Evolutionary conservation across 1,140 invertebrate species (phyloP), one percentile per base, ranked within the genome.

Genomic region (Pachypeltis micranthus): DNA sequence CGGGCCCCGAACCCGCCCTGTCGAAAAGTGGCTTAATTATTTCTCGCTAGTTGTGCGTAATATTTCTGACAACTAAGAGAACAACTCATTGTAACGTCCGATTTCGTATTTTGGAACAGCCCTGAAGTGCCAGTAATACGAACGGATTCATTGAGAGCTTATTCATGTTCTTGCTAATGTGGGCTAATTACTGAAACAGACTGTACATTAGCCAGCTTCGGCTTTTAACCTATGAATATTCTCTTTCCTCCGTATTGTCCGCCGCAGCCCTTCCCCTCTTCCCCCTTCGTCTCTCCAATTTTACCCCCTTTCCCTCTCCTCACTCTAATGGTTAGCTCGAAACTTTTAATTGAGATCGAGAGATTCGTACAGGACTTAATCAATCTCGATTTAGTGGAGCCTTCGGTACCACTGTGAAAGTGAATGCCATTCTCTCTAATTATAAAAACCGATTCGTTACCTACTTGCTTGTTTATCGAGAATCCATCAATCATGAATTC

Each of bases 141-240:
- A 51, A 51, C 23, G 47, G 12, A 51, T 21, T 51, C 47, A 51
- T 51, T 51, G 47, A 51, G 47, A 51, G 47, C 47, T 51, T 51
- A 51, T 51, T 51, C 47, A 51, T 51, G 47, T 51, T 51, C 47
- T 10, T 21, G 47, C 47, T 51, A 51, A 51, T 51, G 47, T 51
- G 23, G 21, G 12, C 47, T 51, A 51, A 51, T 51, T 51, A 51
- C 47, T 21, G 47, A 51, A 51, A 51, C 47, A 51, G 47, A 51
- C 7, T 51, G 47, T 51, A 51, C 47, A 51, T 51, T 51, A 51
- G 47, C 47, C n/a, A 51, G 47, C 47, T 51, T 51, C 47, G 47
- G 47, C 47, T 51, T 51, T 51, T 51, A 51, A 51, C 47, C 47
- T 51, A 51, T 51, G 47, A 51, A 51, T 51, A 51, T 51, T 51